Evolutionary conservation across 2,888 invertebrate genomes (phyloP).

Genomic region (Drosophila leonis): DNA sequence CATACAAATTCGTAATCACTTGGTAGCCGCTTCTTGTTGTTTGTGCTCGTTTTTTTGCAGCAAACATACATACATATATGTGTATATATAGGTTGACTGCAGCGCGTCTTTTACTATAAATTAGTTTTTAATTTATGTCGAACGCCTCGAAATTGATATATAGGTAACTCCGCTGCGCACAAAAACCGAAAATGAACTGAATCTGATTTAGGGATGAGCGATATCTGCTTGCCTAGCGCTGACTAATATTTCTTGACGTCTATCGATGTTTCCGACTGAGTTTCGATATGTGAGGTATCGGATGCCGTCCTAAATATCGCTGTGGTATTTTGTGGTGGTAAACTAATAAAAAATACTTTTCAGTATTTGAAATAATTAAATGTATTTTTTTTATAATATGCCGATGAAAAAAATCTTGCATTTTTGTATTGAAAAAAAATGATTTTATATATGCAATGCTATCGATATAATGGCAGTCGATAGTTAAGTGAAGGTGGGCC

Average conservation of each 20-base stretch:
- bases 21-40: slow-evolving; percentile 29
- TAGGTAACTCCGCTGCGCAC: slow-evolving; percentile 50
- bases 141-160: slow-evolving; percentile 37
- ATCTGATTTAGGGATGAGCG: slow-evolving; percentile 34
- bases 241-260: background rate
- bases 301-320: background rate
- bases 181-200: slow-evolving; percentile 61
- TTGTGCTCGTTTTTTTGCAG: slow-evolving; percentile 26
- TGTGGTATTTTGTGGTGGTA: background rate
- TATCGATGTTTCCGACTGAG: background rate
- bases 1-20: slow-evolving; percentile 69
- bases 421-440: background rate
- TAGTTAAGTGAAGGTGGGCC: background rate
- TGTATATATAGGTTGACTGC: slow-evolving; percentile 32
- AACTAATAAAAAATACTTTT: background rate
- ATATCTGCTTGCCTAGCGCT: slow-evolving; percentile 25
- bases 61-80: slow-evolving; percentile 28
- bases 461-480: slow-evolving; percentile 3
- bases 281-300: slow-evolving; percentile 15
- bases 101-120: slow-evolving; percentile 47
- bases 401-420: background rate
- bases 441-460: background rate
- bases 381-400: background rate
- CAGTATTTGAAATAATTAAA: background rate
- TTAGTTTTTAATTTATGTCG: slow-evolving; percentile 41